A percentile compares a stretch with the other conserved stretches of the same genome.
phyloP scores from a whole-genome alignment of 2,113 vertebrate genomes.

The Neodon shergylaensis region DNA sequence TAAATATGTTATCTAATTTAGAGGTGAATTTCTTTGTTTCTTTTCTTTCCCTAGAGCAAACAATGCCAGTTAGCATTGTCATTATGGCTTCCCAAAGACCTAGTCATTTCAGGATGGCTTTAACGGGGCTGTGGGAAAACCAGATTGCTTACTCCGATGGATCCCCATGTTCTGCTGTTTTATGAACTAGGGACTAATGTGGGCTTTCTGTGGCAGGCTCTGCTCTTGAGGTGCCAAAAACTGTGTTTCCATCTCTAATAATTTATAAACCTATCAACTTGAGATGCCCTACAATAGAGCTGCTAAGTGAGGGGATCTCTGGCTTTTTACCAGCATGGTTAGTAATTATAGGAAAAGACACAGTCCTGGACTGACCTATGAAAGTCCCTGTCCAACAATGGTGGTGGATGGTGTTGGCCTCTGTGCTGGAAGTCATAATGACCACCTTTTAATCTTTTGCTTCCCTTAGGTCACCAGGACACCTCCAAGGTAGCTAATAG shows the following conservation, averaged over 20 bases:
- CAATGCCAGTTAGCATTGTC: background rate
- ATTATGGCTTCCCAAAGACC: background rate
- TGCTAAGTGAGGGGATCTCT: background rate
- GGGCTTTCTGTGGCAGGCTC: background rate
- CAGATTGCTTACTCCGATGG: background rate
- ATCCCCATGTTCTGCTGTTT: background rate
- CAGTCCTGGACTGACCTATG: background rate
- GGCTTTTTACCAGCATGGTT: background rate
- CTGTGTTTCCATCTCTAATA: background rate
- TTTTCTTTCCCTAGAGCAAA: background rate
- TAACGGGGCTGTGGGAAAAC: background rate
- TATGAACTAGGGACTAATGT: background rate
- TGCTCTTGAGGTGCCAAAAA: background rate
- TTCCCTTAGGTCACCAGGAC: background rate
- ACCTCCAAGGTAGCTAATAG: background rate
- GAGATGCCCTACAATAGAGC: background rate
- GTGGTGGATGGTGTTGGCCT: background rate
- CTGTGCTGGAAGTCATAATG: background rate
- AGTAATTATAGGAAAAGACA: background rate
- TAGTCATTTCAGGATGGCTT: background rate
- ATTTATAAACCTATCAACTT: background rate
- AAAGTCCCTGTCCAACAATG: background rate
- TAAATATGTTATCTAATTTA: too few relatives aligned
- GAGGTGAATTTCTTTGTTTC: too few relatives aligned
- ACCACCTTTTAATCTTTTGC: background rate